Percentiles rank a stretch among this genome's conserved stretches.
Evolutionary conservation across 2,113 vertebrate genomes (phyloP).

Genomic region (Gorsachius goisagi): DNA sequence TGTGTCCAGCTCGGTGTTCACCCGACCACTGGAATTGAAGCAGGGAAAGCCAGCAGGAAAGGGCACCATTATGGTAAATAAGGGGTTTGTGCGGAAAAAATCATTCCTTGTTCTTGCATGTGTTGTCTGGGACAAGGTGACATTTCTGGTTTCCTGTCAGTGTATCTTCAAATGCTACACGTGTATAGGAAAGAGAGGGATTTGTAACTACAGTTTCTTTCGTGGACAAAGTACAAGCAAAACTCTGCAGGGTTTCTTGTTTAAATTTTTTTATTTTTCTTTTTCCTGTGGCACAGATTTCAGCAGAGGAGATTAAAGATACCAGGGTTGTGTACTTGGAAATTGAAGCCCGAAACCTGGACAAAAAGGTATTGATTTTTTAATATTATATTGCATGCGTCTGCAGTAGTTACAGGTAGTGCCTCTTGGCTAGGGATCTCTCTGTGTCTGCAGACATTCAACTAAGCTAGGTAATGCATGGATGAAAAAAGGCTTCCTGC

Average conservation of each 20-base stretch:
- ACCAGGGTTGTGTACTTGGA: constrained; percentile 83
- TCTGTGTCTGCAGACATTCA: not conserved
- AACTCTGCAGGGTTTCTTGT: not conserved
- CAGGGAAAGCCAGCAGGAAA: constrained; percentile 89
- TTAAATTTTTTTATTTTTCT: not conserved
- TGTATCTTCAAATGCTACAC: not conserved
- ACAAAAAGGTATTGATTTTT: constrained; percentile 84
- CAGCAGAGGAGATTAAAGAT: constrained; percentile 90
- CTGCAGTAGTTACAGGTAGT: not conserved
- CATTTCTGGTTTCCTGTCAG: not conserved
- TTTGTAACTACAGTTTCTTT: not conserved
- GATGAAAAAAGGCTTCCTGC: not conserved
- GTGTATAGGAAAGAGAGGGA: not conserved
- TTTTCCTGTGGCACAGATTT: constrained; percentile 71
- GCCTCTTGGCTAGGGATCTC: not conserved
- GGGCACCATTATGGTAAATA: constrained; percentile 81
- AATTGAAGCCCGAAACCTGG: constrained; percentile 85
- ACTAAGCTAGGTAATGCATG: not conserved
- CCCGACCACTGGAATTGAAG: constrained; percentile 85
- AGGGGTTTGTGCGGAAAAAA: not conserved
- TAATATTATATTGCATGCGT: not conserved
- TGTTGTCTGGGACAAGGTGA: not conserved
- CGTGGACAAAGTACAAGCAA: not conserved
- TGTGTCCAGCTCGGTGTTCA: constrained; percentile 85
- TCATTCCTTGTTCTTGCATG: not conserved